Percentiles rank a stretch among this genome's conserved stretches.
These are phyloP conservation scores for Vespertilio murinus DNA, from an alignment of 2,797 vertebrate species.

Conservation along the genomic window DNA sequence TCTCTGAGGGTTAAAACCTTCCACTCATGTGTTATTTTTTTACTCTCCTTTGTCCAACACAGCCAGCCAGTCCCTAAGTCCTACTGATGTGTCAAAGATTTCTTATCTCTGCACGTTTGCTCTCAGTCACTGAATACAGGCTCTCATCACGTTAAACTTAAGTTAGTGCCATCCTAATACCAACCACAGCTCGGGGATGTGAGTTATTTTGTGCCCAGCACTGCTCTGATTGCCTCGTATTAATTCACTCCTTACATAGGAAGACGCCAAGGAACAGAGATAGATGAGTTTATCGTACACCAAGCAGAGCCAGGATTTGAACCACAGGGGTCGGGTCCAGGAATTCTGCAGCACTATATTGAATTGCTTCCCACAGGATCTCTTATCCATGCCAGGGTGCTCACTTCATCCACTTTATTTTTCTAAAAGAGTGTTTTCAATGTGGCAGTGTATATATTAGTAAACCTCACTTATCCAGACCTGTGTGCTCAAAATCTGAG, in stretches of 20 bases:
- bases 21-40: background rate
- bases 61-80: background rate
- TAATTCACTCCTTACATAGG: background rate
- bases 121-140: background rate
- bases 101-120: background rate
- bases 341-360: background rate
- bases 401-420: background rate
- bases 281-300: background rate
- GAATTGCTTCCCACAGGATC: slow-evolving; percentile 4
- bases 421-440: slow-evolving; percentile 34
- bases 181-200: background rate
- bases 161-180: background rate
- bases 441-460: background rate
- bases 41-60: background rate
- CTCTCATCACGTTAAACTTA: background rate
- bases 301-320: background rate
- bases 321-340: background rate
- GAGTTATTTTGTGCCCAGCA: background rate
- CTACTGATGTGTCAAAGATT: background rate
- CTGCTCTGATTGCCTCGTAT: background rate
- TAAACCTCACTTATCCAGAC: background rate
- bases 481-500: background rate
- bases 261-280: background rate
- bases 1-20: background rate
- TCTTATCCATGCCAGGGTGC: background rate